These are phyloP conservation scores for Pungitius pungitius DNA, from an alignment of 2,113 vertebrate genomes.

Conservation along the genomic window DNA sequence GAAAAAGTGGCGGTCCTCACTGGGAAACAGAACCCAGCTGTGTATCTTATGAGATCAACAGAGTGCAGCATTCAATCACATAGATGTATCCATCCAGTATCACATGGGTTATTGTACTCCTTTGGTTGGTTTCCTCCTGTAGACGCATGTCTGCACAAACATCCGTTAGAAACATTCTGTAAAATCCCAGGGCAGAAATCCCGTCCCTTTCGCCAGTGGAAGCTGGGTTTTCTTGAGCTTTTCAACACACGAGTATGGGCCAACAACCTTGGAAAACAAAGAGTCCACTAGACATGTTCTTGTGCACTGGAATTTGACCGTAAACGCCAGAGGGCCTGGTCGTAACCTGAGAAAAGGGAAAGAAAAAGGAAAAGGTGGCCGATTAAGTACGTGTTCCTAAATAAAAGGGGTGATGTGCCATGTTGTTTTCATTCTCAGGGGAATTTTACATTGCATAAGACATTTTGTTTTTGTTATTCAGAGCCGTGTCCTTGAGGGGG, in stretches of 20 bases:
- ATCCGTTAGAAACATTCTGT: conserved; percentile 11
- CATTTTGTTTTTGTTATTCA: neutral
- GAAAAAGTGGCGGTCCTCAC: neutral
- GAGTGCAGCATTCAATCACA: neutral
- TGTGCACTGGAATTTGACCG: conserved; percentile 57
- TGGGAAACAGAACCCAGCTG: neutral
- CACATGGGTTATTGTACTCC: conserved; percentile 1
- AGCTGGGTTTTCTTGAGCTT: conserved; percentile 11
- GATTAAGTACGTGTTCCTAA: conserved; percentile 10
- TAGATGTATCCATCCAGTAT: neutral
- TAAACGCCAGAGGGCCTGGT: conserved; percentile 70
- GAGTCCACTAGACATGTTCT: conserved; percentile 61
- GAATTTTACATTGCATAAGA: neutral
- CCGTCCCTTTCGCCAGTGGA: neutral
- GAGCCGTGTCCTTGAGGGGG: neutral
- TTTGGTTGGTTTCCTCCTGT: neutral
- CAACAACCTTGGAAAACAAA: conserved; percentile 22
- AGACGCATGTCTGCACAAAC: conserved; percentile 8
- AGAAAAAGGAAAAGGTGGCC: conserved; percentile 29
- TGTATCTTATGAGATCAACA: neutral
- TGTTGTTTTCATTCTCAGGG: neutral
- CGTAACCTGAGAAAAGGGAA: conserved; percentile 72
- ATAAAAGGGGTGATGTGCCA: neutral
- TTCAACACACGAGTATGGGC: conserved; percentile 68
- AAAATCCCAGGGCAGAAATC: conserved; percentile 6